phyloP scores from a whole-genome alignment of 2,888 invertebrate genomes.

The Acleris literana region DNA sequence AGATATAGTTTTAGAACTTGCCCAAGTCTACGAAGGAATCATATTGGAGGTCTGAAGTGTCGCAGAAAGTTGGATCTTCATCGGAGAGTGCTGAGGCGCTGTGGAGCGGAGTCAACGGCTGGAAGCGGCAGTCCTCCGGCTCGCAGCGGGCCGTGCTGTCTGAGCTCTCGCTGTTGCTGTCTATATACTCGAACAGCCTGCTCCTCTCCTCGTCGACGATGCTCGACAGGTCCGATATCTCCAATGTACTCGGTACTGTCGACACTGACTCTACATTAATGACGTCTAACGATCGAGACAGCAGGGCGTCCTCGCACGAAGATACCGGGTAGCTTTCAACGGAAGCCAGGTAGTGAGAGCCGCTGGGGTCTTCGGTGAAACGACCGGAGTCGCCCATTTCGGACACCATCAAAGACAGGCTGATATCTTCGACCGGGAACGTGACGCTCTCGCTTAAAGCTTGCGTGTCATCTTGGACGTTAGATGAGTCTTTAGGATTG shows the following conservation, averaged over 20 bases:
- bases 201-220: slow-evolving; percentile 42
- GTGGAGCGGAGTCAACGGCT: slow-evolving; percentile 39
- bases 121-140: slow-evolving; percentile 45
- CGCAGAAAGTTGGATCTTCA: slow-evolving; percentile 62
- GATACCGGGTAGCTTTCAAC: slow-evolving; percentile 55
- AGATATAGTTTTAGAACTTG: slow-evolving; percentile 64
- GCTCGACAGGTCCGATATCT: slow-evolving; percentile 46
- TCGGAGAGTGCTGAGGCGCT: slow-evolving; percentile 42
- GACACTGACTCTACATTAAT: slow-evolving; percentile 61
- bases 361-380: slow-evolving; percentile 72
- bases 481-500: slow-evolving; percentile 45
- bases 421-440: slow-evolving; percentile 55
- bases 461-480: slow-evolving; percentile 50
- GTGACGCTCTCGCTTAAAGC: slow-evolving; percentile 55
- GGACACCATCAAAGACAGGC: slow-evolving; percentile 64
- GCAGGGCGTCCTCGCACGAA: slow-evolving; percentile 69
- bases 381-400: slow-evolving; percentile 74
- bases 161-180: slow-evolving; percentile 69
- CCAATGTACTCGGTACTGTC: slow-evolving; percentile 42
- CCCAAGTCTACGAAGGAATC: slow-evolving; percentile 82
- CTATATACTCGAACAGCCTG: slow-evolving; percentile 67
- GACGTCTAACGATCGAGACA: slow-evolving; percentile 67
- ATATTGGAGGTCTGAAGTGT: slow-evolving; percentile 74
- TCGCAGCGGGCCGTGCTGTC: slow-evolving; percentile 58
- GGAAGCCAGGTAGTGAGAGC: slow-evolving; percentile 52